phyloP scores from a whole-genome alignment of 2,113 vertebrate genomes.

The Limanda limanda region DNA sequence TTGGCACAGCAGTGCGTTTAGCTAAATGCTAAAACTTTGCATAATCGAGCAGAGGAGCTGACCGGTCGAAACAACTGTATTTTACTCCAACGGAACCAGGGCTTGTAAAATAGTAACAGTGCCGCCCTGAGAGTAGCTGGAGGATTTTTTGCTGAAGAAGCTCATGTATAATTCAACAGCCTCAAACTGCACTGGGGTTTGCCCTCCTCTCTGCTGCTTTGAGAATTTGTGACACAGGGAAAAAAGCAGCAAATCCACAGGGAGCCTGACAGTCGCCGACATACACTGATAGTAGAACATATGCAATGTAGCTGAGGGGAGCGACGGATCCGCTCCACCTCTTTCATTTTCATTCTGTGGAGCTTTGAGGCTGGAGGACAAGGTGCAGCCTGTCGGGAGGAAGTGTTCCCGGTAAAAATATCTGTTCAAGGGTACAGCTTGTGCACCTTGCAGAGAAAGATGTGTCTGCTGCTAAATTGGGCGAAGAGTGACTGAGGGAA shows the following conservation, averaged over 20 bases:
- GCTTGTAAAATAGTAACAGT: slow-evolving; percentile 49
- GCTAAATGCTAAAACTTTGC: slow-evolving; percentile 19
- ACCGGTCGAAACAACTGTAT: slow-evolving; percentile 48
- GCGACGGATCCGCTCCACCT: neutral
- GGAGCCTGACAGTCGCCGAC: slow-evolving; percentile 15
- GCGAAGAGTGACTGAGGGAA: slow-evolving; percentile 69
- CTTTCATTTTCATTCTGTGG: slow-evolving; percentile 16
- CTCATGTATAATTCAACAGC: slow-evolving; percentile 78
- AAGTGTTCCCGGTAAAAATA: slow-evolving; percentile 61
- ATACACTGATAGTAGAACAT: neutral
- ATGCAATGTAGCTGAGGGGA: neutral
- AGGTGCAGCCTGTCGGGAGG: slow-evolving; percentile 42
- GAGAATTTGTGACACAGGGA: slow-evolving; percentile 34
- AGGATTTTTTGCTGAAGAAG: slow-evolving; percentile 70
- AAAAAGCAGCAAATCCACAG: slow-evolving; percentile 26
- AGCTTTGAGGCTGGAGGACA: slow-evolving; percentile 24
- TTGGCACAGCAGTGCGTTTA: too few species aligned
- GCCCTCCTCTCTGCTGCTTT: slow-evolving; percentile 39
- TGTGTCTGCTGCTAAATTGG: slow-evolving; percentile 69
- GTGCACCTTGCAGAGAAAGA: slow-evolving; percentile 71
- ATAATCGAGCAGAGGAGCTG: slow-evolving; percentile 12
- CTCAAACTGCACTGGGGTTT: slow-evolving; percentile 48
- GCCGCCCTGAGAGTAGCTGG: slow-evolving; percentile 36
- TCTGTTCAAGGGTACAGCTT: slow-evolving; percentile 68
- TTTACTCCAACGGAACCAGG: slow-evolving; percentile 29